Evolutionary conservation across 92 coral and sea anemone species (phyloP), one percentile per base, ranked within the genome.

Genomic region (Virgularia gustaviana): DNA sequence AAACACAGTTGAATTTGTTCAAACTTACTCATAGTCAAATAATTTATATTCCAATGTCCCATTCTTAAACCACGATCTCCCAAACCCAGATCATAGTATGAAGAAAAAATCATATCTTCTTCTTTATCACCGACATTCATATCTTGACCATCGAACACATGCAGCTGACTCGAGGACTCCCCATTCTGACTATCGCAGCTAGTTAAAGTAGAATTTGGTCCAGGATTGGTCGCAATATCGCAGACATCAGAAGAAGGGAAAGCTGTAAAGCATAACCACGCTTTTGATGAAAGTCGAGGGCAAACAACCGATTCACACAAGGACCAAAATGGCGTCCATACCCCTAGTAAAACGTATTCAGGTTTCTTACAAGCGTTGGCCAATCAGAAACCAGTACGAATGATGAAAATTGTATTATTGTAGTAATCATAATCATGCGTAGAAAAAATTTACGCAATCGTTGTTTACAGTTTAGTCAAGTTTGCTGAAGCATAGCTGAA

Each of bases 41-140:
- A 31, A 45, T 74, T 31, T 29, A 74, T 31, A 44, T 57, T 74
- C 79, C 79, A 74, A 29, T 74, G 72, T 2, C 74, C 54, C 9
- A 74, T 59, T 8, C 78, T 41, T 30, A 72, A 57, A 30, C 78
- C 78, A n/a, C 31, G 30, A 9, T 72, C 53, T 1, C 66, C 78
- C 10, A 72, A 43, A 5, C 78, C 78, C 20, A 72, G 70, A 57
- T 57, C 44, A 22, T 30, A 72, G 54, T 56, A 56, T 9, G 72
- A 38, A 18, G 31, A 24, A 34, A 10, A 23, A 28, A n/a, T n/a
- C n/a, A n/a, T n/a, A n/a, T n/a, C n/a, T n/a, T n/a, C n/a, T n/a
- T n/a, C n/a, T n/a, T n/a, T n/a, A n/a, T n/a, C n/a, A n/a, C n/a
- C n/a, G n/a, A n/a, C n/a, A n/a, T n/a, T n/a, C n/a, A n/a, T n/a